These are phyloP conservation scores for Actinopyga echinites DNA, from an alignment of 53 echinoderm and acorn worm species.

Conservation along the genomic window DNA sequence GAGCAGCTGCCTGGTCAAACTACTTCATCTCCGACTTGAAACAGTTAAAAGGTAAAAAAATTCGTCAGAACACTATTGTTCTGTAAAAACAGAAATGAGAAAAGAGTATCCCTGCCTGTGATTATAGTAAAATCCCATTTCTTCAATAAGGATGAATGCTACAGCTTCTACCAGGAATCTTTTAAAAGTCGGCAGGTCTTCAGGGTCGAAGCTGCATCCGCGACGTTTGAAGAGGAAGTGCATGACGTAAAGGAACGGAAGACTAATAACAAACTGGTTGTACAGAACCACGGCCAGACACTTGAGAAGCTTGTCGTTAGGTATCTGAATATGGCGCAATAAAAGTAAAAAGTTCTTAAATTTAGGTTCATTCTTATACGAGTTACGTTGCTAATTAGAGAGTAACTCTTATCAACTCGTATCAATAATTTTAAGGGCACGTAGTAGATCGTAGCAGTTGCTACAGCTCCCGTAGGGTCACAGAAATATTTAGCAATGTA, in stretches of 20 bases:
- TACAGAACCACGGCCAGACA: constrained; percentile 13
- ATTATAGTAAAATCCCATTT: constrained; percentile 91
- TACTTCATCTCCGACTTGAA: no score
- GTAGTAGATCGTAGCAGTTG: no score
- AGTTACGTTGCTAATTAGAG: no score
- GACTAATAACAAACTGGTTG: constrained; percentile 79
- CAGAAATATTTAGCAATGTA: no score
- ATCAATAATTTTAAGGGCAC: no score
- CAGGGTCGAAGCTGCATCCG: constrained; percentile 52
- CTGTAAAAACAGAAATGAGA: not conserved
- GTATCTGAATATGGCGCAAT: not conserved
- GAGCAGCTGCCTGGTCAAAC: no score
- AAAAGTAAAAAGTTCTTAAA: no score
- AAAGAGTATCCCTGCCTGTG: constrained; percentile 85
- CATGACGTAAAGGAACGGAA: constrained; percentile 54
- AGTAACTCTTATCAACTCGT: no score
- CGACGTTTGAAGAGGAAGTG: constrained; percentile 58
- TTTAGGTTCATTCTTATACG: no score
- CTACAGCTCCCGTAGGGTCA: no score
- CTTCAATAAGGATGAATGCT: constrained; percentile 73
- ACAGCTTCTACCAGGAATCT: constrained; percentile 67
- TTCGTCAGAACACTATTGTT: no score
- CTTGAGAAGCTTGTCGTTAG: constrained; percentile 9
- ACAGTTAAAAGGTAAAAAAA: no score
- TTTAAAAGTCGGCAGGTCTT: constrained; percentile 78